These are phyloP conservation scores for Melanaphis sacchari DNA, from an alignment of 1,140 invertebrate species.

Conservation along the genomic window DNA sequence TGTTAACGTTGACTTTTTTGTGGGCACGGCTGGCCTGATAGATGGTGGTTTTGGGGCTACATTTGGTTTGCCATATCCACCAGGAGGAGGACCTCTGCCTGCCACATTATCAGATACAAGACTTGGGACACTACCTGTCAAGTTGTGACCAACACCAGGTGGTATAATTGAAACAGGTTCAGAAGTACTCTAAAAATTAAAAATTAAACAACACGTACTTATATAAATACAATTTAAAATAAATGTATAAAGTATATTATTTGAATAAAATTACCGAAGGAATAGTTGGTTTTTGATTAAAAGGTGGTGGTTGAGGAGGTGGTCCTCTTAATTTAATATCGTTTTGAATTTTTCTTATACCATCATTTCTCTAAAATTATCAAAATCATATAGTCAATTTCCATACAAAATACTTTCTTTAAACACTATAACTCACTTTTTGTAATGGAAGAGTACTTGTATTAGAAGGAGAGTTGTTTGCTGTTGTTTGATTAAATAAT, in stretches of 20 bases:
- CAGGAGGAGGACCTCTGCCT: slow-evolving; percentile 60
- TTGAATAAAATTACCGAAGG: slow-evolving; percentile 59
- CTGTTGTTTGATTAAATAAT: slow-evolving; percentile 16
- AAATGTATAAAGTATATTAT: slow-evolving; percentile 12
- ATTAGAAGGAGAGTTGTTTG: slow-evolving; percentile 24
- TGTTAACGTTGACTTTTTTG: slow-evolving; percentile 62
- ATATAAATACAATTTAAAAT: neutral
- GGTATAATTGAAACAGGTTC: slow-evolving; percentile 61
- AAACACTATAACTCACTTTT: neutral
- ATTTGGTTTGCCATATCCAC: slow-evolving; percentile 66
- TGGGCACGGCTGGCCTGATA: slow-evolving; percentile 66
- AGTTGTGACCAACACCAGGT: slow-evolving; percentile 51
- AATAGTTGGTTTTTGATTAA: slow-evolving; percentile 66
- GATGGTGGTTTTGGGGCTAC: slow-evolving; percentile 67
- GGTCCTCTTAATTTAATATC: slow-evolving; percentile 65
- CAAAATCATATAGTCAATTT: neutral
- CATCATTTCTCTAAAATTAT: slow-evolving; percentile 57
- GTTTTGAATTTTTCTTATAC: slow-evolving; percentile 58
- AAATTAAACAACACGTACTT: neutral
- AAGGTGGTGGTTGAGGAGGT: slow-evolving; percentile 67
- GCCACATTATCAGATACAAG: slow-evolving; percentile 53
- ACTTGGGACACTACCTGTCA: slow-evolving; percentile 59
- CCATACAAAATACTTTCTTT: neutral
- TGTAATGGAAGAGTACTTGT: slow-evolving; percentile 48
- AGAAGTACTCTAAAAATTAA: slow-evolving; percentile 61